A percentile compares a stretch with the other conserved stretches of the same genome.
phyloP scores from a whole-genome alignment of 2,888 invertebrate genomes.

The Tetheella fluctuosa region DNA sequence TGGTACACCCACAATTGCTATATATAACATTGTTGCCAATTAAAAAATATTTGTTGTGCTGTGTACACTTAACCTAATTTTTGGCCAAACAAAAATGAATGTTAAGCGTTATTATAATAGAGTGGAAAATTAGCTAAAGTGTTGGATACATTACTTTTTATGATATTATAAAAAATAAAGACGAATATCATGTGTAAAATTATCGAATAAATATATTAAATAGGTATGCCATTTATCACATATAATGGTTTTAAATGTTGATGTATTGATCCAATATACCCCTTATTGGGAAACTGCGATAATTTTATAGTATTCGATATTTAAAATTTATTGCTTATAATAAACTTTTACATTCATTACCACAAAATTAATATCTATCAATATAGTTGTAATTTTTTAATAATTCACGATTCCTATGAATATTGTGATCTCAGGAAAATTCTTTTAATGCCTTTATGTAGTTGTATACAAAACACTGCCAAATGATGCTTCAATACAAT shows the following conservation, averaged over 20 bases:
- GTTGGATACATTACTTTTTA: neutral
- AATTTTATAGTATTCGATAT: conserved; percentile 12
- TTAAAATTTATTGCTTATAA: conserved; percentile 8
- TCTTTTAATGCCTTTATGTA: conserved; percentile 6
- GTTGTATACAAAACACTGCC: conserved; percentile 46
- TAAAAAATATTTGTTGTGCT: conserved; percentile 27
- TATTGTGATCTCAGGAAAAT: neutral
- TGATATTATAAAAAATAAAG: neutral
- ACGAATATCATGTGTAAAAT: conserved; percentile 3
- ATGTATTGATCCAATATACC: neutral
- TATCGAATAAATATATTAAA: neutral
- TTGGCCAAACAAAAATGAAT: neutral
- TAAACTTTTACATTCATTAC: conserved; percentile 9
- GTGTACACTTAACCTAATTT: neutral
- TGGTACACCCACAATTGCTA: conserved; percentile 37
- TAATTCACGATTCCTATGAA: neutral
- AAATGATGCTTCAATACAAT: conserved; percentile 37
- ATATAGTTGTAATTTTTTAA: conserved; percentile 1
- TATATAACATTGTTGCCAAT: conserved; percentile 79
- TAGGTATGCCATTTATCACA: neutral
- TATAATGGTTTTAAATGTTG: conserved; percentile 6
- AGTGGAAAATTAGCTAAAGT: neutral
- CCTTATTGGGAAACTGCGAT: neutral
- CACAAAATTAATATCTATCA: neutral
- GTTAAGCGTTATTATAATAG: neutral